Percentiles rank a stretch among this genome's conserved stretches.
phyloP scores from a whole-genome alignment of 64 coral and sea anemone genomes.

The Catalaphyllia jardinei region DNA sequence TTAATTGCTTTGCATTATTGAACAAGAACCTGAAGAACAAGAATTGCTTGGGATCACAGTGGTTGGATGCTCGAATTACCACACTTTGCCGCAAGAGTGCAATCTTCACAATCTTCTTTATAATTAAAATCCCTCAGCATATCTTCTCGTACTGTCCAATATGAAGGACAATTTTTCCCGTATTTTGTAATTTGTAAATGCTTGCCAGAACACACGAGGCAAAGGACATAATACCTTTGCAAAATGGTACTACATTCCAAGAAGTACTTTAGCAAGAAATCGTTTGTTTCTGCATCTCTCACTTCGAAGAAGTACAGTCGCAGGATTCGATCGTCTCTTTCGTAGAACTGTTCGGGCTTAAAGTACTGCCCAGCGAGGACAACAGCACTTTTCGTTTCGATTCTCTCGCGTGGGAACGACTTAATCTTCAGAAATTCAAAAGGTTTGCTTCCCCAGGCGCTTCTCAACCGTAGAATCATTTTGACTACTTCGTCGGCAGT shows the following conservation, averaged over 20 bases:
- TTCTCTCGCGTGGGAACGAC: constrained; percentile 55
- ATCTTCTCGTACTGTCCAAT: constrained; percentile 61
- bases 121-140: constrained; percentile 39
- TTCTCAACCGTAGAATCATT: constrained; percentile 19
- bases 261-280: constrained; percentile 47
- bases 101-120: constrained; percentile 19
- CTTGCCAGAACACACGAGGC: constrained; percentile 33
- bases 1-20: no score
- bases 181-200: constrained; percentile 53
- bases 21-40: no score
- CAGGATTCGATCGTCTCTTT: constrained; percentile 26
- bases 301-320: constrained; percentile 45
- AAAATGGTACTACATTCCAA: constrained; percentile 62
- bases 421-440: constrained; percentile 39
- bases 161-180: constrained; percentile 35
- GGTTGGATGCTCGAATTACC: neutral
- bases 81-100: neutral
- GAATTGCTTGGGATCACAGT: neutral
- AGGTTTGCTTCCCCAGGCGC: constrained; percentile 26
- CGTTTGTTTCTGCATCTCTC: constrained; percentile 10
- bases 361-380: constrained; percentile 46
- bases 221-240: constrained; percentile 45
- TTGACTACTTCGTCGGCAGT: constrained; percentile 36
- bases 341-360: constrained; percentile 40
- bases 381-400: constrained; percentile 20